Evolutionary conservation across 2,888 invertebrate genomes (phyloP).

Genomic region (Gisinianus flammeolus): DNA sequence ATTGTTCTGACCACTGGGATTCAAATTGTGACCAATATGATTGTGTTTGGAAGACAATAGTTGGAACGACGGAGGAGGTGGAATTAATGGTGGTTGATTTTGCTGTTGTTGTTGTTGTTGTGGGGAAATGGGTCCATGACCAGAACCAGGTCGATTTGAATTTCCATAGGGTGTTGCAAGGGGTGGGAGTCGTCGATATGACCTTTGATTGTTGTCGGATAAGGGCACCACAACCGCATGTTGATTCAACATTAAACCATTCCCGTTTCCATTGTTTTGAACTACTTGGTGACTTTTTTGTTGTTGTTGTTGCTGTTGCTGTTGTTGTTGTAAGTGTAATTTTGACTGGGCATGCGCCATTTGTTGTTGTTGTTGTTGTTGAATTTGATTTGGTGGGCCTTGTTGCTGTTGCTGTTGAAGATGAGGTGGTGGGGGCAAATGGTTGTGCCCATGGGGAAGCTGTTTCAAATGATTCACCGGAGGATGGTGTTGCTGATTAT

Average conservation of each 20-base stretch:
- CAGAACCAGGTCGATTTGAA: neutral
- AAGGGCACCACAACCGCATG: neutral
- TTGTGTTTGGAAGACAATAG: no score
- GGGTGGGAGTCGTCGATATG: neutral
- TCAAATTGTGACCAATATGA: no score
- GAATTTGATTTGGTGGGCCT: neutral
- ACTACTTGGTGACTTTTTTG: no score
- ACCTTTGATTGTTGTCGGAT: neutral
- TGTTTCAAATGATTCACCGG: neutral
- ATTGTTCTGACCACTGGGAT: no score
- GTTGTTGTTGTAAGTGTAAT: neutral
- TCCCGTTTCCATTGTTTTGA: neutral
- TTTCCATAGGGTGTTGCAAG: neutral
- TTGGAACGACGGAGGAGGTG: neutral
- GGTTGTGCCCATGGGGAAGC: neutral
- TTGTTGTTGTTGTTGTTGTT: neutral
- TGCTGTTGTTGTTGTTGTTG: neutral
- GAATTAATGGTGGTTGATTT: neutral
- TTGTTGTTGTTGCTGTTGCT: neutral
- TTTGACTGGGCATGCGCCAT: neutral
- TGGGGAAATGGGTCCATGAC: neutral
- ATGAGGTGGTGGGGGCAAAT: constrained; percentile 13
- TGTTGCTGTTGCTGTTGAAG: constrained; percentile 24
- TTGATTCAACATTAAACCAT: neutral
- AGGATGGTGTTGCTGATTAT: neutral